These are phyloP conservation scores for Phenganax subtilis DNA, from an alignment of 92 coral and sea anemone species.

Conservation along the genomic window DNA sequence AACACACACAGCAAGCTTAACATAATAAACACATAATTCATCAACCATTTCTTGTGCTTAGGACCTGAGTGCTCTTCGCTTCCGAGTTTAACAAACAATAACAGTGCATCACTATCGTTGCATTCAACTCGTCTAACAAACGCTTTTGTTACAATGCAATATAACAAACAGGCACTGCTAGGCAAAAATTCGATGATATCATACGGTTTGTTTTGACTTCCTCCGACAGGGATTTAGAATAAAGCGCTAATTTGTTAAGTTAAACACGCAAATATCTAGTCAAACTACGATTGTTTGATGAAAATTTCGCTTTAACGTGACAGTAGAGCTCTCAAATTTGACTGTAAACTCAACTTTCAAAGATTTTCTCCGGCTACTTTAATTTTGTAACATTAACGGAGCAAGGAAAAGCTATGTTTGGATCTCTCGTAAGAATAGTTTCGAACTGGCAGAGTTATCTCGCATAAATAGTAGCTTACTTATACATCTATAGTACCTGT, in stretches of 20 bases:
- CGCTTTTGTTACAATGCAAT: not conserved
- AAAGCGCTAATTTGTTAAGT: constrained; percentile 20
- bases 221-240: not conserved
- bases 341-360: too few relatives aligned
- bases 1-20: not conserved
- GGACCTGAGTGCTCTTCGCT: not conserved
- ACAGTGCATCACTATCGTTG: constrained; percentile 3
- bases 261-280: not conserved
- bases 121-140: not conserved
- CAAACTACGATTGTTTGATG: too few relatives aligned
- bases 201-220: not conserved
- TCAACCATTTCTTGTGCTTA: not conserved
- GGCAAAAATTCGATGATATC: not conserved
- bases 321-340: too few relatives aligned
- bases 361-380: too few relatives aligned
- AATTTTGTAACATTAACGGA: too few relatives aligned
- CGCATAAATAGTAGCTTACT: too few relatives aligned
- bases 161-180: not conserved
- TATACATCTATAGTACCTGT: not conserved
- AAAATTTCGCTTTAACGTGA: too few relatives aligned
- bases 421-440: too few relatives aligned
- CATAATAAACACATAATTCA: constrained; percentile 13
- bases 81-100: not conserved
- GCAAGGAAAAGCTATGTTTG: too few relatives aligned
- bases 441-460: too few relatives aligned